Evolutionary conservation across 2,113 vertebrate species (phyloP).

Genomic region (Ceuthmochares aereus): DNA sequence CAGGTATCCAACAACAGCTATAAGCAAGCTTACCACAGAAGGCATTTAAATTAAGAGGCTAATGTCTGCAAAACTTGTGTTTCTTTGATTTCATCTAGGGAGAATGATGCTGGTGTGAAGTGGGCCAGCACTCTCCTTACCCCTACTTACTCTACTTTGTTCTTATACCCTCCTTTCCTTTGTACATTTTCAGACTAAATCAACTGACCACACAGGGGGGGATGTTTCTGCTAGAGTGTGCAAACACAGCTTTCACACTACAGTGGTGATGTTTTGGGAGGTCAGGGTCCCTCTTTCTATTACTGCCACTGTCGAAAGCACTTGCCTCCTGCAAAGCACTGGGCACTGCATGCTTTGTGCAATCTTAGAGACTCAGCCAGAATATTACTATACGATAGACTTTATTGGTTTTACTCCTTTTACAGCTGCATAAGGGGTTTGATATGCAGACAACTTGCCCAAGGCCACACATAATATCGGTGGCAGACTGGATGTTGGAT

Average conservation of each 20-base stretch:
- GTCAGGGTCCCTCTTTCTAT: neutral
- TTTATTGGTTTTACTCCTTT: neutral
- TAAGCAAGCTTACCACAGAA: conserved; percentile 33
- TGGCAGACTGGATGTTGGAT: neutral
- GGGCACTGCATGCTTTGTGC: neutral
- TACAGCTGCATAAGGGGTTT: neutral
- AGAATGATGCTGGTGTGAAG: conserved; percentile 25
- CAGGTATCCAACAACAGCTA: conserved; percentile 73
- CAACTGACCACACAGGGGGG: neutral
- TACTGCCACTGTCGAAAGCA: neutral
- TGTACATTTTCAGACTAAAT: neutral
- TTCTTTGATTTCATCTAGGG: conserved; percentile 52
- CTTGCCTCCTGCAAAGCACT: neutral
- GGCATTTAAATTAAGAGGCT: conserved; percentile 25
- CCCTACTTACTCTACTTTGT: neutral
- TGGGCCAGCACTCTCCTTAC: neutral
- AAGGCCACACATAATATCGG: neutral
- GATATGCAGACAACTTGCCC: neutral
- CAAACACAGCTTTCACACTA: neutral
- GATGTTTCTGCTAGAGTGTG: neutral
- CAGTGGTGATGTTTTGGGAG: neutral
- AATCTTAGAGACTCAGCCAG: neutral
- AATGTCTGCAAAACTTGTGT: conserved; percentile 52
- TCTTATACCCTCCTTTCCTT: neutral
- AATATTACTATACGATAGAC: neutral